Evolutionary conservation across 2,113 vertebrate species (phyloP).

Genomic region (Lipotes vexillifer): DNA sequence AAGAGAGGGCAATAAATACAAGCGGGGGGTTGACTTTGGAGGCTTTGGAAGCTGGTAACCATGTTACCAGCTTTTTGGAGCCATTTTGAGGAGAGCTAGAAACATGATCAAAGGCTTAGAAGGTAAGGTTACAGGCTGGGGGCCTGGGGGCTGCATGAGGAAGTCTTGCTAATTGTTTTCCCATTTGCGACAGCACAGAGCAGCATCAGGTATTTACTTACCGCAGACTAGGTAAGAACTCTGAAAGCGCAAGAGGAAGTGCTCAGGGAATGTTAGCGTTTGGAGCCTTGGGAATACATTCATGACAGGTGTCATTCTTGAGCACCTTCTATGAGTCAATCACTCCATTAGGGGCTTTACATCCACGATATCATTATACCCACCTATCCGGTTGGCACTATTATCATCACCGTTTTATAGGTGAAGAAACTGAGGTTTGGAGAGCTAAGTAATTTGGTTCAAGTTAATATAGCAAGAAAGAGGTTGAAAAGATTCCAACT

Average conservation of each 20-base stretch:
- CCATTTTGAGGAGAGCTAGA: neutral
- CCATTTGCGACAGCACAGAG: neutral
- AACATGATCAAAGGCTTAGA: neutral
- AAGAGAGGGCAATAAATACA: neutral
- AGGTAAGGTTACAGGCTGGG: neutral
- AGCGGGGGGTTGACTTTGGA: conserved; percentile 11
- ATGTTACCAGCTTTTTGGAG: no score
- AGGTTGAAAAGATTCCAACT: neutral
- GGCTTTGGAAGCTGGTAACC: neutral
- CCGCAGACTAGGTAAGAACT: neutral
- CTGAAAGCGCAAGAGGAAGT: neutral
- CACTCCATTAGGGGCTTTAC: neutral
- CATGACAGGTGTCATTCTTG: neutral
- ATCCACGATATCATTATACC: neutral
- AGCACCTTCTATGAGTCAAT: neutral
- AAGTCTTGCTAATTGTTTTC: neutral
- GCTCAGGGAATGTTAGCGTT: neutral
- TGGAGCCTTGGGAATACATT: neutral
- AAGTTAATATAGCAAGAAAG: neutral
- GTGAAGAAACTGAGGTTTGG: neutral
- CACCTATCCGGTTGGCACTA: neutral
- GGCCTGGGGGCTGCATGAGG: neutral
- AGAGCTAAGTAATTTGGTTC: neutral
- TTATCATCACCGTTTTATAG: neutral
- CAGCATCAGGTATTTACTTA: neutral